Evolutionary conservation across 2,113 vertebrate species (phyloP).

Genomic region (Felis chaus): DNA sequence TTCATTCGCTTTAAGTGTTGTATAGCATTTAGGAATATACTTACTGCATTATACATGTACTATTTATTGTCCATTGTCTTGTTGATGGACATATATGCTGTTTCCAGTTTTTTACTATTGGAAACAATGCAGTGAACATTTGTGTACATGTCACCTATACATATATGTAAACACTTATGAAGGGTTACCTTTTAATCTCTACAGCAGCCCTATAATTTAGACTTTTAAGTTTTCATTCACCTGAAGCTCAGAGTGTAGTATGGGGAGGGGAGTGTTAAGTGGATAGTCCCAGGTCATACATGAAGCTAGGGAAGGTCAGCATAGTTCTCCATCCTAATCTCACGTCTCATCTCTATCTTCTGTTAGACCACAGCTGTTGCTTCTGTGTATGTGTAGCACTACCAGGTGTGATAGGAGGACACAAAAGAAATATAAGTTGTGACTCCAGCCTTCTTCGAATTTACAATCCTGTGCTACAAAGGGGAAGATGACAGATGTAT

Average conservation of each 20-base stretch:
- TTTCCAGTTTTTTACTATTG: not conserved
- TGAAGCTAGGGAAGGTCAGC: not conserved
- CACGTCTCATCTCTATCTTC: not conserved
- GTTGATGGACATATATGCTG: not conserved
- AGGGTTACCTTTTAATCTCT: not conserved
- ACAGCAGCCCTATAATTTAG: not conserved
- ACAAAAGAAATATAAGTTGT: not conserved
- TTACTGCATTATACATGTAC: not conserved
- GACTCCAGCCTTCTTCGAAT: not conserved
- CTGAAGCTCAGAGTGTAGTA: not conserved
- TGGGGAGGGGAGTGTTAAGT: not conserved
- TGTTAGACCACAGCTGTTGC: not conserved
- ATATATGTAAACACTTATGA: not conserved
- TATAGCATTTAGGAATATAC: not conserved
- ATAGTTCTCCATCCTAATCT: not conserved
- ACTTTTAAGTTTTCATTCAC: not conserved
- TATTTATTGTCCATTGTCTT: not conserved
- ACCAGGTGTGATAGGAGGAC: not conserved
- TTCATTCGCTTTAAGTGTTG: not conserved
- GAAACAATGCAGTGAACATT: not conserved
- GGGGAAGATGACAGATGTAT: not conserved
- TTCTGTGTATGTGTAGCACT: not conserved
- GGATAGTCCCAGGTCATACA: not conserved
- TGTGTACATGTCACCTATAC: not conserved
- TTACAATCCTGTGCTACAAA: not conserved